Conservation (phyloP, 2,113 vertebrate species). For the Corythornis cristatus region DNA sequence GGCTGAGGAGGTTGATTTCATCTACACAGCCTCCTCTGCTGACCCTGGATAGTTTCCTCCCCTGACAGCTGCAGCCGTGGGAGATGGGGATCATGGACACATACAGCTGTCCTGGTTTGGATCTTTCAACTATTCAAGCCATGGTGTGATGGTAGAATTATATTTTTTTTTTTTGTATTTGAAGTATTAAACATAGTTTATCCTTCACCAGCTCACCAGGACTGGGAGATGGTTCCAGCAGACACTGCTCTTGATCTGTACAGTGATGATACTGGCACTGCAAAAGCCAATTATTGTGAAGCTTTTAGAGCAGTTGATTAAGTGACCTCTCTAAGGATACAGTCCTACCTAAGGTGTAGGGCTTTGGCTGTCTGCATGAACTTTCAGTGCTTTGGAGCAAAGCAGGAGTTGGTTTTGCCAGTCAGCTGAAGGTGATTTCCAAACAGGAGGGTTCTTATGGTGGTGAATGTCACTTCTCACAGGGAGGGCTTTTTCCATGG, state of each 20-base stretch:
- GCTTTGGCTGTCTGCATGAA: background rate
- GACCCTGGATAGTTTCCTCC: background rate
- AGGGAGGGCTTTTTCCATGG: background rate
- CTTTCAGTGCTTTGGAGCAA: background rate
- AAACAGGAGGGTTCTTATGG: background rate
- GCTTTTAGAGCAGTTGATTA: background rate
- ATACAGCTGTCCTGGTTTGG: conserved; percentile 16
- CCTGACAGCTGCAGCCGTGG: conserved; percentile 17
- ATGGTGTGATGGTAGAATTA: accelerated
- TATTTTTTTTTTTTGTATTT: background rate
- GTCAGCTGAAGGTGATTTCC: conserved; percentile 4
- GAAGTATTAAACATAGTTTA: background rate
- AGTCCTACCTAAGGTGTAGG: background rate
- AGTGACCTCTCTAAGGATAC: background rate
- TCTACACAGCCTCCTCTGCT: background rate
- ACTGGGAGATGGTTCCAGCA: background rate
- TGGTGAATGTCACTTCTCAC: background rate
- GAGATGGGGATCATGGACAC: background rate
- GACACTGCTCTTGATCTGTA: background rate
- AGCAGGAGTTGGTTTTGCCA: background rate
- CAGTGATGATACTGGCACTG: background rate
- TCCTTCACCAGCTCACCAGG: background rate
- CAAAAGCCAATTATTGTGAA: background rate
- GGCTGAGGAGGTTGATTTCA: background rate
- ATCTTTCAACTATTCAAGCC: background rate